phyloP scores from a whole-genome alignment of 2,797 vertebrate species.

The Poeciliopsis paucimaculata region DNA sequence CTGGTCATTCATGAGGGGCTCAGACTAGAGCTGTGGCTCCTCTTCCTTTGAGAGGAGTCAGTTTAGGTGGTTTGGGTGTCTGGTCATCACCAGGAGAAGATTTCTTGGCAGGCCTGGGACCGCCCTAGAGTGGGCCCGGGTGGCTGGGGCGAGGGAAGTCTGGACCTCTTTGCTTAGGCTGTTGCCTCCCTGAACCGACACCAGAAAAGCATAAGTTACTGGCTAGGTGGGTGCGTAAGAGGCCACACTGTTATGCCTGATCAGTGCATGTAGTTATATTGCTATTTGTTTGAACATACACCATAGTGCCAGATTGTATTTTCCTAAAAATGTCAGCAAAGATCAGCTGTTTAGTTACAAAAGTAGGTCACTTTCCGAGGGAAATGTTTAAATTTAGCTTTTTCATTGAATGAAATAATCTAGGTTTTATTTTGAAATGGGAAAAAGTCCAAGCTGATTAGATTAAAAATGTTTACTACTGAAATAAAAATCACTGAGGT shows the following conservation, averaged over 20 bases:
- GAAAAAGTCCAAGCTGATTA: not conserved
- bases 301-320: not conserved
- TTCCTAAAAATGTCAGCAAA: not conserved
- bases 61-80: too few relatives aligned
- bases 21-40: too few relatives aligned
- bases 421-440: not conserved
- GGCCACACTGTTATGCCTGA: not conserved
- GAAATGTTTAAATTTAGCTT: not conserved
- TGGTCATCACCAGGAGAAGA: too few relatives aligned
- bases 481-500: not conserved
- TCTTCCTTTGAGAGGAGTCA: too few relatives aligned
- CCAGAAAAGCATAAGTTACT: too few relatives aligned
- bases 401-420: not conserved
- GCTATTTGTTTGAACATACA: not conserved
- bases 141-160: too few relatives aligned
- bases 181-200: too few relatives aligned
- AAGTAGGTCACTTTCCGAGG: not conserved
- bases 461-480: not conserved
- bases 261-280: not conserved
- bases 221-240: not conserved
- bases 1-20: too few relatives aligned
- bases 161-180: too few relatives aligned
- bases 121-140: too few relatives aligned
- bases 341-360: not conserved
- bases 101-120: too few relatives aligned